Conservation (phyloP, 1,140 invertebrate genomes). For the Drosophila seguyi region DNA sequence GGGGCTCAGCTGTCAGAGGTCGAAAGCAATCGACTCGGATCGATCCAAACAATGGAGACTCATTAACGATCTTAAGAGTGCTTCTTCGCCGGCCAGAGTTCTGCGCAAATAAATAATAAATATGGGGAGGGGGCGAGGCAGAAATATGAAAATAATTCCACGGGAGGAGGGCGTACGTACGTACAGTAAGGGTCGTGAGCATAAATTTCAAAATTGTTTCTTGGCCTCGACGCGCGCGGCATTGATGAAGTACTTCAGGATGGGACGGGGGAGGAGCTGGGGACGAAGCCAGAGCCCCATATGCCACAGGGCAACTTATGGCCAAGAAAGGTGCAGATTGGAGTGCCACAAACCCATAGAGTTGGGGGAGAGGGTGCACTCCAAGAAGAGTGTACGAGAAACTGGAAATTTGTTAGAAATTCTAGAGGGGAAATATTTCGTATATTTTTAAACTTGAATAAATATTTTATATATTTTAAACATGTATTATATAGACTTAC, state of each 20-base stretch:
- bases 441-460: no score
- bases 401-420: background rate
- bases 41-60: slow-evolving; percentile 48
- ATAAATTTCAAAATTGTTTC: slow-evolving; percentile 82
- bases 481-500: no score
- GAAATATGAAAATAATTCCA: slow-evolving; percentile 50
- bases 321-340: slow-evolving; percentile 58
- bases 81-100: slow-evolving; percentile 24
- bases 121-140: background rate
- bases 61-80: slow-evolving; percentile 62
- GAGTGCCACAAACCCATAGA: slow-evolving; percentile 31
- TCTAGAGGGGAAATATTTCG: background rate
- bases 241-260: slow-evolving; percentile 70
- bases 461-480: no score
- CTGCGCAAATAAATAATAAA: slow-evolving; percentile 54
- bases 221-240: slow-evolving; percentile 54
- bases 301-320: slow-evolving; percentile 79
- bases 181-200: slow-evolving; percentile 73
- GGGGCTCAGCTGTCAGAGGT: slow-evolving; percentile 50
- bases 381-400: background rate
- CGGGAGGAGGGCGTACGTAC: slow-evolving; percentile 29
- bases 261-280: background rate
- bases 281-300: slow-evolving; percentile 55
- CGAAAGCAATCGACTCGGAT: slow-evolving; percentile 50
- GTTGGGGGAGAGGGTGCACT: slow-evolving; percentile 21